Evolutionary conservation across 2,113 vertebrate species (phyloP).

Genomic region (Balaenoptera acutorostrata): DNA sequence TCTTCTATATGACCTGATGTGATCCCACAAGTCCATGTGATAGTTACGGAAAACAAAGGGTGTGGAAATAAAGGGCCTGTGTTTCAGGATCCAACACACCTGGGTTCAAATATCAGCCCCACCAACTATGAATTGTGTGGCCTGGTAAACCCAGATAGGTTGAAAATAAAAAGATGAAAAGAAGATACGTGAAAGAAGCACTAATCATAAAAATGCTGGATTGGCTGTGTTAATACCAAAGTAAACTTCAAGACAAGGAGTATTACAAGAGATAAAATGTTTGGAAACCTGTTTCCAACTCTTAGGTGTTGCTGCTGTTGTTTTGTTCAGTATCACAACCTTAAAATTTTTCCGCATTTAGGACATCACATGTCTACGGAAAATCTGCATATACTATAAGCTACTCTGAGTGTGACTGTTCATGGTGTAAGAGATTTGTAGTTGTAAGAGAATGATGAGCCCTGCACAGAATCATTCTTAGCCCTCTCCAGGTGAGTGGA

Average conservation of each 20-base stretch:
- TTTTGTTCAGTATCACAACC: not conserved
- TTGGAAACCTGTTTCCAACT: not conserved
- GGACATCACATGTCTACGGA: not conserved
- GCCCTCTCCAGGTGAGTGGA: not conserved
- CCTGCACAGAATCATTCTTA: not conserved
- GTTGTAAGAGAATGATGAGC: not conserved
- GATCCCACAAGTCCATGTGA: rapidly evolving
- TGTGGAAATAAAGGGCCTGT: not conserved
- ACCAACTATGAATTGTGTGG: not conserved
- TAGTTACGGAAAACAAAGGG: not conserved
- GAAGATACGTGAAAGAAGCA: not conserved
- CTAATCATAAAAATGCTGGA: not conserved
- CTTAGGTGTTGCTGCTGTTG: not conserved
- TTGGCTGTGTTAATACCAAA: not conserved
- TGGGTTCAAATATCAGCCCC: not conserved
- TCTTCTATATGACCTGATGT: not conserved
- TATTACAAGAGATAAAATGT: not conserved
- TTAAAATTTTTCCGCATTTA: not conserved
- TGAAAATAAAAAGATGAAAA: not conserved
- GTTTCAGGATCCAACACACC: not conserved
- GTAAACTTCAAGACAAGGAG: not conserved
- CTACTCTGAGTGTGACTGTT: not conserved
- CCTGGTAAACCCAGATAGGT: not conserved
- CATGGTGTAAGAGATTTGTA: not conserved
- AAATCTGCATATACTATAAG: not conserved